Percentiles rank a stretch among this genome's conserved stretches.
These are phyloP conservation scores for Hypomecis punctinalis DNA, from an alignment of 2,888 invertebrate genomes.

Conservation along the genomic window DNA sequence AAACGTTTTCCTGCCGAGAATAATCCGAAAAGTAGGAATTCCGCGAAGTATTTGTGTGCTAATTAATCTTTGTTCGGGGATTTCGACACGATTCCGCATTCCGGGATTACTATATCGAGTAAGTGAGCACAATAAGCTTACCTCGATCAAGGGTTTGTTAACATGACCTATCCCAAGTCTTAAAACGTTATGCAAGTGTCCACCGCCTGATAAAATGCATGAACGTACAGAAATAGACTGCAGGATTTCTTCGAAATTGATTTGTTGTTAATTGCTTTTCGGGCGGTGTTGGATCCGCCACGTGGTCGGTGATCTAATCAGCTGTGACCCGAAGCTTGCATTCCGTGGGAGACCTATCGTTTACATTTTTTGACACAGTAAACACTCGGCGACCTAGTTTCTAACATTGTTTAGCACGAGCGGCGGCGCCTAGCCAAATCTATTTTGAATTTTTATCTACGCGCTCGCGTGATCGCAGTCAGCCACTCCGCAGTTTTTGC, in stretches of 20 bases:
- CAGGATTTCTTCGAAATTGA: background rate
- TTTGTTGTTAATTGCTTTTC: background rate
- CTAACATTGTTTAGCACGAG: slow-evolving; percentile 71
- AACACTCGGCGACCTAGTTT: slow-evolving; percentile 80
- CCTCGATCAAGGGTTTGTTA: background rate
- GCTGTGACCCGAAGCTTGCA: background rate
- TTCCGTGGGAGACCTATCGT: slow-evolving; percentile 20
- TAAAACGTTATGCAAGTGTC: slow-evolving; percentile 11
- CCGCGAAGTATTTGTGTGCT: slow-evolving; percentile 41
- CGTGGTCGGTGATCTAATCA: slow-evolving; percentile 32
- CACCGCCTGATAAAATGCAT: background rate
- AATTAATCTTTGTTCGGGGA: slow-evolving; percentile 36
- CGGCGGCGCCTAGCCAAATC: slow-evolving; percentile 81
- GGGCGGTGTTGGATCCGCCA: background rate
- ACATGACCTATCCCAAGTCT: slow-evolving; percentile 28
- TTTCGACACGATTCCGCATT: slow-evolving; percentile 10
- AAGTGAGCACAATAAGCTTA: background rate
- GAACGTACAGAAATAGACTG: slow-evolving; percentile 15
- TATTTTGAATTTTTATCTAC: slow-evolving; percentile 79
- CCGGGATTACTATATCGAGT: background rate
- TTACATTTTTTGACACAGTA: slow-evolving; percentile 76
- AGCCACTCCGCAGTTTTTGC: slow-evolving; percentile 70
- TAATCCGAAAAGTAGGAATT: slow-evolving; percentile 48
- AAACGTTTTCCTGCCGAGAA: slow-evolving; percentile 49
- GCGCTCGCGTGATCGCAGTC: slow-evolving; percentile 65